Base-by-base conservation (phyloP, 1,140 invertebrate species). In the Tetraneura akinire region DNA sequence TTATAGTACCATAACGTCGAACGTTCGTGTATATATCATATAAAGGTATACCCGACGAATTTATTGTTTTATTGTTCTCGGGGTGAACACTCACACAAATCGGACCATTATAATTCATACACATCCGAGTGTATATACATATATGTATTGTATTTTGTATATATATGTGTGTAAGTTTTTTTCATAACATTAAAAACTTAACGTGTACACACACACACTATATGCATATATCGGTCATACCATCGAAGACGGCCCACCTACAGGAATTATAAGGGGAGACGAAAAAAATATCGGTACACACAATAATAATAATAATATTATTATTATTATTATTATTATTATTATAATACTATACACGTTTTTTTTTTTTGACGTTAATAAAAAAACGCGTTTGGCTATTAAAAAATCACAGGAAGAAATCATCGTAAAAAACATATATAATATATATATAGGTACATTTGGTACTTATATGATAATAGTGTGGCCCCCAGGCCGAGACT, bases 31-130 rank as follows among this genome's bases (percentile, higher is more conserved):
- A 21, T n/a, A n/a, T 21, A 55, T n/a, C 0, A 3, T 23, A 68
- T 68, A 45, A 42, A 68, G 62, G 37, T 68, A 68, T 37, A 37
- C 11, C 37, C 73, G 53, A 78, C 55, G 55, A 23, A 60, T 78
- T 78, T 78, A 78, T 78, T 29, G 73, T 78, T 78, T 78, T 78
- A 78, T 78, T 78, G 53, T 78, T 62, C 73, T 21, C 55, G 51
- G 18, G 26, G 26, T 73, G 10, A 14, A 32, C 29, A 13, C n/a
- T 11, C 51, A 57, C n/a, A 57, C 10, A 21, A 21, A 51, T 42
- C 29, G 14, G 29, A 57, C 47, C 51, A 57, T 74, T 55, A 73
- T 49, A 51, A 0, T 51, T 37, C 32, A 29, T n/a, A n/a, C n/a
- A n/a, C n/a, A n/a, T n/a, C n/a, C n/a, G n/a, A n/a, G n/a, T n/a